Base-by-base conservation (phyloP, 2,888 invertebrate species). In the Brenthis hecate region DNA sequence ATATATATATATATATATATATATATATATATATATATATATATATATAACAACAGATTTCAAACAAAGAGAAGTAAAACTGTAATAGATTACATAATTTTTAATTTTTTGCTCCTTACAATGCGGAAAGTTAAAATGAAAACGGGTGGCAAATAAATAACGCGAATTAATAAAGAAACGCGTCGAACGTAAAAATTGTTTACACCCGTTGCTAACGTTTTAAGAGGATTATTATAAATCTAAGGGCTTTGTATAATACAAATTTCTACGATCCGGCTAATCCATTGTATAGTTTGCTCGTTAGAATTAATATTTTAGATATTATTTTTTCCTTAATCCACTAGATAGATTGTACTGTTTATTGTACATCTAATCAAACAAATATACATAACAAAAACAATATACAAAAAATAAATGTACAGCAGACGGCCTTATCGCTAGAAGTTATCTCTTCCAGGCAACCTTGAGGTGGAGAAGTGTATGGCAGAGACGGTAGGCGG, bases 141-240 rank as follows among this genome's bases (percentile, higher is more conserved):
- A 70, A 53, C 58, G 43, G 51, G 66, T 19, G 23, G 55, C 69
- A 64, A 56, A 70, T 70, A 72, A 72, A 70, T 72, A 63, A 66
- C 56, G 13, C 55, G 64, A 72, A 72, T 72, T 72, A 72, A 72
- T 70, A 72, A 72, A 70, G 68, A 66, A 70, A 68, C 66, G 72
- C 68, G 68, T 72, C 68, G 68, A 72, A 66, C 72, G 65, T 72
- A 69, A 72, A 71, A 72, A 72, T 65, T 72, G 72, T 72, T 72
- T 50, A 65, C 65, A 65, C 65, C 69, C 65, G 65, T 69, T 53
- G 61, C 61, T 47, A n/a, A 23, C 32, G 53, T 13, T 43, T 47
- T 53, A 60, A 65, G 60, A 48, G 61, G 55, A 56, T 65, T 65
- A 65, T 65, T 36, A 56, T 56, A 65, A 69, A 61, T 61, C 69